Evolutionary conservation across 2,888 invertebrate genomes (phyloP).

Genomic region (Drosophila testacea): DNA sequence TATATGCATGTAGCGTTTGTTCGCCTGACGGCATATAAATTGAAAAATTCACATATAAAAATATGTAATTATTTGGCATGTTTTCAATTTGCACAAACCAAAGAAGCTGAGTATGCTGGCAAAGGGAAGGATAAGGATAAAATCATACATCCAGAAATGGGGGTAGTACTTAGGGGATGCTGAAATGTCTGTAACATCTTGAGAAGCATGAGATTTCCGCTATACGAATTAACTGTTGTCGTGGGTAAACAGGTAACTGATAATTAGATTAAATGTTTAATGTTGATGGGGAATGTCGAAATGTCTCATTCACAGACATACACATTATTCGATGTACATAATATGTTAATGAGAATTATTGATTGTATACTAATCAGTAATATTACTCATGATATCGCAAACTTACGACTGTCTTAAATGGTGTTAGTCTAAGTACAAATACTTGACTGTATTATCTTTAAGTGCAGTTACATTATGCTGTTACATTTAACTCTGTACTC

Average conservation of each 20-base stretch:
- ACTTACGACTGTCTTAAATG: constrained; percentile 1
- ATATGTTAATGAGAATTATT: constrained; percentile 27
- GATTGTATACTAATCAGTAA: constrained; percentile 6
- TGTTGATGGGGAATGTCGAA: constrained; percentile 18
- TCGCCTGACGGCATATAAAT: constrained; percentile 78
- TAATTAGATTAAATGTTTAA: constrained; percentile 62
- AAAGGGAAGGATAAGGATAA: not conserved
- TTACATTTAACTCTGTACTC: constrained; percentile 39
- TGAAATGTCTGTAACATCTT: constrained; percentile 22
- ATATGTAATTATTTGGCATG: constrained; percentile 77
- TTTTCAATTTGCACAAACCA: constrained; percentile 74
- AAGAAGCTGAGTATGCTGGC: constrained; percentile 19
- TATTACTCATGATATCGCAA: not conserved
- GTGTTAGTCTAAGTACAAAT: not conserved
- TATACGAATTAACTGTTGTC: constrained; percentile 56
- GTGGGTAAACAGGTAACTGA: constrained; percentile 33
- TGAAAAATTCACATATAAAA: constrained; percentile 78
- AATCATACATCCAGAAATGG: not conserved
- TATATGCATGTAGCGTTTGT: constrained; percentile 65
- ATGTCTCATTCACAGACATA: constrained; percentile 3
- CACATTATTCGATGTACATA: not conserved
- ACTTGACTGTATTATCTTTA: constrained; percentile 10
- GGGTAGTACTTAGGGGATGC: constrained; percentile 6
- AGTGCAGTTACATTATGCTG: constrained; percentile 38
- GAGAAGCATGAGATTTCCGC: constrained; percentile 62